phyloP scores from a whole-genome alignment of 2,888 invertebrate genomes.

The Megastigmus dorsalis region DNA sequence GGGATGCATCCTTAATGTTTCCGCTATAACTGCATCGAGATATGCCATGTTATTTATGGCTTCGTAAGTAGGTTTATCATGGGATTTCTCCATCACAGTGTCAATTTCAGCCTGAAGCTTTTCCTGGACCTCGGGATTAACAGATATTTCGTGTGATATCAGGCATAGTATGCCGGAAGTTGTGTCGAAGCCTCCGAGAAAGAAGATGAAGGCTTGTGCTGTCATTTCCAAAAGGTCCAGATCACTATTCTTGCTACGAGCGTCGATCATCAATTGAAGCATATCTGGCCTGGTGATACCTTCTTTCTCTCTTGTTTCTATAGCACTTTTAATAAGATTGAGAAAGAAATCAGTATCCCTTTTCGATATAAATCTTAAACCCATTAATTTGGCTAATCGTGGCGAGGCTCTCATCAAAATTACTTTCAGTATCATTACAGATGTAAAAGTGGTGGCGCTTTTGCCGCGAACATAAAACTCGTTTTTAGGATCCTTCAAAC shows the following conservation, averaged over 20 bases:
- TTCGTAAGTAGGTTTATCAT: conserved; percentile 71
- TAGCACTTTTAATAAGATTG: conserved; percentile 55
- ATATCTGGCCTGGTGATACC: conserved; percentile 76
- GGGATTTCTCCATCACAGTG: conserved; percentile 59
- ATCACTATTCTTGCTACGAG: conserved; percentile 50
- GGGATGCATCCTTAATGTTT: conserved; percentile 63
- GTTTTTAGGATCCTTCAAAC: conserved; percentile 64
- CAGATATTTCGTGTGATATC: conserved; percentile 60
- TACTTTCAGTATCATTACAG: conserved; percentile 45
- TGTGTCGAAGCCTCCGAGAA: conserved; percentile 66
- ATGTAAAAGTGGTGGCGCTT: conserved; percentile 56
- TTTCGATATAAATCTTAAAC: conserved; percentile 28
- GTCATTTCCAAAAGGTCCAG: conserved; percentile 71
- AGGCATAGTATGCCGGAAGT: conserved; percentile 61
- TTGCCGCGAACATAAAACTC: conserved; percentile 66
- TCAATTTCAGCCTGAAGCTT: conserved; percentile 71
- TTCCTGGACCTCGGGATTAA: conserved; percentile 74
- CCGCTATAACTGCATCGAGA: conserved; percentile 76
- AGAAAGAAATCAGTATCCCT: conserved; percentile 40
- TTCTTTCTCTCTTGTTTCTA: conserved; percentile 57
- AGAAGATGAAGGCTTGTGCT: conserved; percentile 73
- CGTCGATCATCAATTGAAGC: conserved; percentile 78
- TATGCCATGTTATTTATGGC: conserved; percentile 75
- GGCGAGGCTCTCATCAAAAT: conserved; percentile 46
- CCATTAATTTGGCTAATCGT: conserved; percentile 36